Evolutionary conservation across 1,140 invertebrate species (phyloP).

Genomic region (Carposina sasakii): DNA sequence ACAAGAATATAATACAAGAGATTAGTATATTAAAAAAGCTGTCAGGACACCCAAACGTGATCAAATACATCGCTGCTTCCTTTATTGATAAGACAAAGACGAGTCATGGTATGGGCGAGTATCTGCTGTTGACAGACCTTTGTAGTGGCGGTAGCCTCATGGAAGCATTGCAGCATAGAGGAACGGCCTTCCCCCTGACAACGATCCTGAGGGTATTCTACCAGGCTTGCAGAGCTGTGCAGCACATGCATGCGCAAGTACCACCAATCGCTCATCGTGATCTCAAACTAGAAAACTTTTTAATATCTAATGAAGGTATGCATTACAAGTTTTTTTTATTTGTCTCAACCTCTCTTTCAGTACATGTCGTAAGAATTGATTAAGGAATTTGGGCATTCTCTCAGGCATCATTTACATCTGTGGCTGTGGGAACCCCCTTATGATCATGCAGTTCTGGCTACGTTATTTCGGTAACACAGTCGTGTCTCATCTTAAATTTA

Average conservation of each 20-base stretch:
- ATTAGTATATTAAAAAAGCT: constrained; percentile 85
- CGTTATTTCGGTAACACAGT: too few species aligned
- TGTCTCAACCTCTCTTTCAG: background rate
- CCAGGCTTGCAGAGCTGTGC: constrained; percentile 90
- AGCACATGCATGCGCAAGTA: constrained; percentile 93
- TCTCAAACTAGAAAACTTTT: constrained; percentile 86
- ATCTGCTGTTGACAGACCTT: constrained; percentile 81
- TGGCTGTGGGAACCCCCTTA: too few species aligned
- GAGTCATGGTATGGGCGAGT: constrained; percentile 79
- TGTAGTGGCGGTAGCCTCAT: constrained; percentile 85
- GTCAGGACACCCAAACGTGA: constrained; percentile 86
- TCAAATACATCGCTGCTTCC: constrained; percentile 84
- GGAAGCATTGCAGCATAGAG: constrained; percentile 81
- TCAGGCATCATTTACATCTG: too few species aligned
- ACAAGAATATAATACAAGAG: constrained; percentile 83
- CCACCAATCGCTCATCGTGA: constrained; percentile 95
- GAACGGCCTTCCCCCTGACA: constrained; percentile 76
- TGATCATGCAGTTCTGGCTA: too few species aligned
- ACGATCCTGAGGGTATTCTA: constrained; percentile 93
- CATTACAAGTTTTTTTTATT: constrained; percentile 12
- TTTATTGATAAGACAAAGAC: constrained; percentile 81
- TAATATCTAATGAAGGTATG: constrained; percentile 73
- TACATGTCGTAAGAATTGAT: too few species aligned
- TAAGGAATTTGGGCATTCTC: too few species aligned
- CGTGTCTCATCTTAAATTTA: too few species aligned